A percentile compares a stretch with the other conserved stretches of the same genome.
phyloP scores from a whole-genome alignment of 2,113 vertebrate species.

The Saimiri boliviensis region DNA sequence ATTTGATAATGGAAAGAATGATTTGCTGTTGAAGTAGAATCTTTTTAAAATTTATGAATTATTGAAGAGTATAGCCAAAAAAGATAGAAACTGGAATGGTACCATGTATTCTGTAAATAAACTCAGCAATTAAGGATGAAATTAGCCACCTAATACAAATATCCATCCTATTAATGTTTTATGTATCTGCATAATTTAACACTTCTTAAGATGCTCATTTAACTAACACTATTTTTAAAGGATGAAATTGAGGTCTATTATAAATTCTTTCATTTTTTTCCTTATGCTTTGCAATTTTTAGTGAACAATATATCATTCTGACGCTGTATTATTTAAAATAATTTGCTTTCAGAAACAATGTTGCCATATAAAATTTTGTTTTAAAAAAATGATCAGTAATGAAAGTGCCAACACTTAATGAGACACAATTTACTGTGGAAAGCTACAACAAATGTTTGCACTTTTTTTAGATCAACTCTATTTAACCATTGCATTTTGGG shows the following conservation, averaged over 20 bases:
- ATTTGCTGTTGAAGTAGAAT: neutral
- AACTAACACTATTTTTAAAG: constrained; percentile 30
- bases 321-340: neutral
- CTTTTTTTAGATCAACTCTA: neutral
- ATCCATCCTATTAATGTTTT: constrained; percentile 20
- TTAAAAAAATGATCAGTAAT: neutral
- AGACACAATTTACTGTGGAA: neutral
- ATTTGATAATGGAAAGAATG: neutral
- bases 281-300: constrained; percentile 28
- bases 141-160: constrained; percentile 21
- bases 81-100: neutral
- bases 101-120: constrained; percentile 28
- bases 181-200: constrained; percentile 33
- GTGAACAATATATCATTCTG: neutral
- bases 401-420: neutral
- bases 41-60: neutral
- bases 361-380: neutral
- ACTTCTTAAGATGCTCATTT: constrained; percentile 40
- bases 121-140: constrained; percentile 1
- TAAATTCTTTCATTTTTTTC: constrained; percentile 15
- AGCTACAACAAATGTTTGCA: neutral
- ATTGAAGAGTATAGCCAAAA: neutral
- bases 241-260: constrained; percentile 36
- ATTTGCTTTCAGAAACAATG: neutral
- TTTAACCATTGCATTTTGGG: neutral